Base-by-base conservation (phyloP, 2,888 invertebrate species). In the Baronia brevicornis region DNA sequence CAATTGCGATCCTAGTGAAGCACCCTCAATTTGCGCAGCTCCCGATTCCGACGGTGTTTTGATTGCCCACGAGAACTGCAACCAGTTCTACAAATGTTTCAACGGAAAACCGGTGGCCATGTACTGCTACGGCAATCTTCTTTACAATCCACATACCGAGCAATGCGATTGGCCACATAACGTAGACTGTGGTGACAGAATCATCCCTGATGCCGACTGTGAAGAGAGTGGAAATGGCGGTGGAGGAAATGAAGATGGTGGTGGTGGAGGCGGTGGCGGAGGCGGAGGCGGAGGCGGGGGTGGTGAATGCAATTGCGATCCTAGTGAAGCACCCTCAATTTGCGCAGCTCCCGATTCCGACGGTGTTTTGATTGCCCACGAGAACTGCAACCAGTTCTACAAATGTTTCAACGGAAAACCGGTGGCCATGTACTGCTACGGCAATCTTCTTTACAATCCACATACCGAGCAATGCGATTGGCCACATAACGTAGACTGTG, bases 61-160 rank as follows among this genome's bases (percentile, higher is more conserved):
- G 0, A 27, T 62, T 1, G 53, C 62, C 2, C 54, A 61, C 15
- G 54, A 56, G 32, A 51, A 60, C 33, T 64, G 64, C 28, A 57
- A 60, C 23, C 42, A 62, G 22, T 62, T 60, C 36, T 63, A 60
- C 8, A 14, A 15, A 15, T 15, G 30, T 10, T 17, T 18, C 5
- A 4, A 45, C 1, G 57, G 58, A 3, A 12, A 6, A 3, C 55
- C 57, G 0, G 48, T 54, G 1, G 33, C 43, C 0, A 1, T 51
- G 1, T 19, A 10, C 1, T 66, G 66, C 25, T 39, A 41, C 1
- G 26, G 7, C 2, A 33, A 30, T 2, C 46, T 60, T 0, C 12
- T 56, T 0, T 63, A 51, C 27, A 55, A 60, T 18, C 53, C 57
- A 0, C 20, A 34, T 4, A 50, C 14, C 1, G 39, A 54, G 19